phyloP scores from a whole-genome alignment of 1,140 invertebrate species.

The Diabrotica virgifera region DNA sequence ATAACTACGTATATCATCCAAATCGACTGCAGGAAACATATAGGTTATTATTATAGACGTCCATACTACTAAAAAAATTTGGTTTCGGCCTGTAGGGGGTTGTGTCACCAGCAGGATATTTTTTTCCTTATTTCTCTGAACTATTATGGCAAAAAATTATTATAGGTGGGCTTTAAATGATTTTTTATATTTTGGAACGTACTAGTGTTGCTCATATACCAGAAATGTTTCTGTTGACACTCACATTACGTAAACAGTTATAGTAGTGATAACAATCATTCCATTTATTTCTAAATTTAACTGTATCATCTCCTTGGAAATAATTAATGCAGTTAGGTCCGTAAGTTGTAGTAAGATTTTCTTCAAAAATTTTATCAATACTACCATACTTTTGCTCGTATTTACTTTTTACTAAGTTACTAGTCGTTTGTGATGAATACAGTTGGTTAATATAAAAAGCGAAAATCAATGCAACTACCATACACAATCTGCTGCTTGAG shows the following conservation, averaged over 20 bases:
- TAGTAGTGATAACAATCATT: not conserved
- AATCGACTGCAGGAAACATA: no score
- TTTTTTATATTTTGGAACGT: no score
- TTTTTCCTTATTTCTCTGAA: no score
- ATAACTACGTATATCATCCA: no score
- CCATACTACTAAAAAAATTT: no score
- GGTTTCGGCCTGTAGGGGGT: no score
- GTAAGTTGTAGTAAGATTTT: not conserved
- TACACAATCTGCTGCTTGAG: not conserved
- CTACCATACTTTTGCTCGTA: not conserved
- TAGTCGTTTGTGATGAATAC: not conserved
- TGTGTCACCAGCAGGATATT: no score
- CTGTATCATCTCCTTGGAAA: constrained; percentile 2
- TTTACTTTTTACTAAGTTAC: not conserved
- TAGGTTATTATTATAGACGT: no score
- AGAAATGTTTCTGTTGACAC: not conserved
- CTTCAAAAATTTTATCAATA: not conserved
- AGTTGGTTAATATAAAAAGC: not conserved
- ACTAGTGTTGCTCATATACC: no score
- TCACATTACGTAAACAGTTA: not conserved
- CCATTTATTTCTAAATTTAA: not conserved
- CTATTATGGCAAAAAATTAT: no score
- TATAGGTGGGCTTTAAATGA: no score
- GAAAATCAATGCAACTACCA: not conserved
- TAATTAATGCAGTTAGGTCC: not conserved